Conservation (phyloP, 2,113 vertebrate genomes). For the Sclerurus mexicanus region DNA sequence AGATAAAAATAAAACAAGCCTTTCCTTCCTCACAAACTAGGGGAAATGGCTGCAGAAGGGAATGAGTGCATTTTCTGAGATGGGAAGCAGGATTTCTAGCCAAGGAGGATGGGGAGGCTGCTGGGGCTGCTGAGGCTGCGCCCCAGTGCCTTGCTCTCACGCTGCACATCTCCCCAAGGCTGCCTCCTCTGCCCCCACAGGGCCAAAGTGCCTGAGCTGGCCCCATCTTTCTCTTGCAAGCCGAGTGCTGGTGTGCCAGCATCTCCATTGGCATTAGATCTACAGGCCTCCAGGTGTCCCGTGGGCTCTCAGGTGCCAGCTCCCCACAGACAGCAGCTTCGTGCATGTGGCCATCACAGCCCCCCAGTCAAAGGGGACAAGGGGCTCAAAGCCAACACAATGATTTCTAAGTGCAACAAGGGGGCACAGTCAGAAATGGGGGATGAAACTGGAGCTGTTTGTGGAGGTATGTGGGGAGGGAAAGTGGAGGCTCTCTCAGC, state of each 20-base stretch:
- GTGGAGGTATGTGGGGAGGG: fast-evolving
- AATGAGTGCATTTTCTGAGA: neutral
- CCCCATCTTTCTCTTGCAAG: neutral
- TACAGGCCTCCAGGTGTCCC: neutral
- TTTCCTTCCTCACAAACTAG: neutral
- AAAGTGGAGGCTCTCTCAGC: neutral
- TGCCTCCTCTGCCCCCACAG: neutral
- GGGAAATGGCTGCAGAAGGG: neutral
- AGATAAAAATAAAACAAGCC: neutral
- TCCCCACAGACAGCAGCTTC: neutral
- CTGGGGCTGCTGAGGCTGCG: neutral
- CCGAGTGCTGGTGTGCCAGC: neutral
- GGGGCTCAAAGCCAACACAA: neutral
- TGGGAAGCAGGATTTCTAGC: neutral
- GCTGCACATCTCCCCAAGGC: neutral
- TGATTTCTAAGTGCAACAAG: neutral
- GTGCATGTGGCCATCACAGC: fast-evolving
- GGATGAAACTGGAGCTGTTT: neutral
- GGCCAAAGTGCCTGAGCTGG: fast-evolving
- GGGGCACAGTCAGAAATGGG: fast-evolving
- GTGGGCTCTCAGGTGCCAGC: neutral
- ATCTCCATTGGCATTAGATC: neutral
- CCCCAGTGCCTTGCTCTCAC: fast-evolving
- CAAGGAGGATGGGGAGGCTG: neutral
- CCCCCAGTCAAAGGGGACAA: neutral